phyloP scores from a whole-genome alignment of 2,797 vertebrate genomes.

The Lepus oiostolus region DNA sequence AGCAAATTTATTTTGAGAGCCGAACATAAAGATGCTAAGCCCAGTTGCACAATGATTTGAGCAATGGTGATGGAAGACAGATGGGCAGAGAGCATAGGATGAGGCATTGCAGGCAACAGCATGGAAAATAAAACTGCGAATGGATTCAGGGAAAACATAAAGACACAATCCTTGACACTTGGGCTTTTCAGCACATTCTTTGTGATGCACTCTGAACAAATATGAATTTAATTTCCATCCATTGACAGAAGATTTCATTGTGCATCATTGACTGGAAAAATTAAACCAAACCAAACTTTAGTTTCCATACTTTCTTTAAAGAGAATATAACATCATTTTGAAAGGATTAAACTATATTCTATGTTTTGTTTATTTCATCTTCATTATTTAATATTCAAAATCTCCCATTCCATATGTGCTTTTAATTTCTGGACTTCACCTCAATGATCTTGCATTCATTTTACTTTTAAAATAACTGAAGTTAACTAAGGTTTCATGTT shows the following conservation, averaged over 20 bases:
- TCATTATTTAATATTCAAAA: neutral
- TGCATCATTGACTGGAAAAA: neutral
- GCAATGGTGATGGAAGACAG: no score
- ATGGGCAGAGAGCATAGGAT: neutral
- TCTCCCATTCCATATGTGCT: neutral
- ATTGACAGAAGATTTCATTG: neutral
- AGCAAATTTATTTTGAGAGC: neutral
- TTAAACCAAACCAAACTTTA: neutral
- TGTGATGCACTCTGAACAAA: neutral
- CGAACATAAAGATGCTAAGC: neutral
- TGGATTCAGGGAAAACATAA: neutral
- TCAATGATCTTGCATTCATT: neutral
- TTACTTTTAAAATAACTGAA: slow-evolving; percentile 27
- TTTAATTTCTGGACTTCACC: neutral
- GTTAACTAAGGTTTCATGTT: neutral
- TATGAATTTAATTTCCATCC: neutral
- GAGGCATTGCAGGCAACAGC: neutral
- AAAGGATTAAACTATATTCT: neutral
- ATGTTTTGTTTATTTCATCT: neutral
- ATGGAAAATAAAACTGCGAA: neutral
- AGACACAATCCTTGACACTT: neutral
- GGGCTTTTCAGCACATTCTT: neutral
- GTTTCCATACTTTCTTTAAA: neutral
- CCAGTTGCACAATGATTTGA: neutral
- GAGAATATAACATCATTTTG: neutral